phyloP scores from a whole-genome alignment of 1,140 invertebrate species.

The Ips typographus region DNA sequence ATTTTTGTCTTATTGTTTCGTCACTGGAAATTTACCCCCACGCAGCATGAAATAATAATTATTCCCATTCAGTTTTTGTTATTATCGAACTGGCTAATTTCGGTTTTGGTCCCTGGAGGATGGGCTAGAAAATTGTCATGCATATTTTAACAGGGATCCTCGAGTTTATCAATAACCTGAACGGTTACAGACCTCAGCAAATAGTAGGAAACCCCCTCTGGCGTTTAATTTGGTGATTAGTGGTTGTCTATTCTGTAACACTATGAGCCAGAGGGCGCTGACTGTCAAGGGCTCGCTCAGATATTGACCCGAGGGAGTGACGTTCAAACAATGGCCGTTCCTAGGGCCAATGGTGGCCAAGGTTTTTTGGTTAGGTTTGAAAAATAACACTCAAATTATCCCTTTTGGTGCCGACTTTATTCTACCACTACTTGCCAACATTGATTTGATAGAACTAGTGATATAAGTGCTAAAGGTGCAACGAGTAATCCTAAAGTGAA shows the following conservation, averaged over 20 bases:
- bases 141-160: no score
- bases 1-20: not conserved
- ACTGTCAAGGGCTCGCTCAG: not conserved
- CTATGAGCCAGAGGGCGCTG: slow-evolving; percentile 16
- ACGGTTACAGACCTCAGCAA: no score
- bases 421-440: slow-evolving; percentile 26
- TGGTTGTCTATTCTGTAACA: not conserved
- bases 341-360: slow-evolving; percentile 1
- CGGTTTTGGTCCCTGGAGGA: no score
- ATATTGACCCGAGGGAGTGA: slow-evolving; percentile 35
- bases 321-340: slow-evolving; percentile 26
- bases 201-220: not conserved
- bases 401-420: slow-evolving; percentile 23
- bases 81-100: no score
- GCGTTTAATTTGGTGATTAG: not conserved
- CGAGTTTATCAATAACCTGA: no score
- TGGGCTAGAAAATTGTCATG: no score
- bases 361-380: slow-evolving; percentile 23
- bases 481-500: no score
- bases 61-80: no score
- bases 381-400: slow-evolving; percentile 15
- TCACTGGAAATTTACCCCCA: no score
- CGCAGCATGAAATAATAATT: no score
- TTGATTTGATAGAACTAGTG: no score
- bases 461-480: slow-evolving; percentile 2